phyloP scores from a whole-genome alignment of 2,888 invertebrate genomes.

The Cosmopolites sordidus region DNA sequence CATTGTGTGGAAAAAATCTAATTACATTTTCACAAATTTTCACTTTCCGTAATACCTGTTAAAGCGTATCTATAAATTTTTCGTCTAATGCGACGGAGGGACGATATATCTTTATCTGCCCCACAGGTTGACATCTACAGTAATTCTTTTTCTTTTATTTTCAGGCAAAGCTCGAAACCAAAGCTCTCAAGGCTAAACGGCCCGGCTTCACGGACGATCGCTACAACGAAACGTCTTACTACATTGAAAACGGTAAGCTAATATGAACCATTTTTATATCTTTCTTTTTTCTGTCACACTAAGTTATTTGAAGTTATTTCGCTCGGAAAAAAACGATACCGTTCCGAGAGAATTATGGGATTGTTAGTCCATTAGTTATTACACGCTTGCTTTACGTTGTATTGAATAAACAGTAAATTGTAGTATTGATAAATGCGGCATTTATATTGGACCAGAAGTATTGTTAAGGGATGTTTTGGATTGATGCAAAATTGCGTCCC shows the following conservation, averaged over 20 bases:
- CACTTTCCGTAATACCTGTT: neutral
- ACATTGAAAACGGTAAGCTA: constrained; percentile 86
- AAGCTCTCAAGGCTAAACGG: constrained; percentile 84
- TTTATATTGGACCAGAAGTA: too few relatives aligned
- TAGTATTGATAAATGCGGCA: too few relatives aligned
- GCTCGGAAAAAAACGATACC: too few relatives aligned
- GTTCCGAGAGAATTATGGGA: too few relatives aligned
- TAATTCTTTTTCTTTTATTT: constrained; percentile 49
- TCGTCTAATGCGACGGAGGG: constrained; percentile 2
- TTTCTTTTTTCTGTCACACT: too few relatives aligned
- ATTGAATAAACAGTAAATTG: too few relatives aligned
- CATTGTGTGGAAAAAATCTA: neutral
- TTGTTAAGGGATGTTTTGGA: too few relatives aligned
- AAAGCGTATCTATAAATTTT: constrained; percentile 12
- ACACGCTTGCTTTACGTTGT: too few relatives aligned
- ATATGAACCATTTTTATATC: too few relatives aligned
- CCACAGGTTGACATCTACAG: constrained; percentile 16
- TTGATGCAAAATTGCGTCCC: too few relatives aligned
- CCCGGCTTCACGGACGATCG: constrained; percentile 89
- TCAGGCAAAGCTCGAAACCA: constrained; percentile 87
- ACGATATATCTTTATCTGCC: constrained; percentile 11
- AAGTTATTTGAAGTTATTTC: too few relatives aligned
- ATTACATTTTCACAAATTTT: neutral
- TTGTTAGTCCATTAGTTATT: too few relatives aligned
- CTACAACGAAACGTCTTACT: constrained; percentile 92